These are phyloP conservation scores for Xyliphius kryptos DNA, from an alignment of 2,113 vertebrate genomes.

Conservation along the genomic window DNA sequence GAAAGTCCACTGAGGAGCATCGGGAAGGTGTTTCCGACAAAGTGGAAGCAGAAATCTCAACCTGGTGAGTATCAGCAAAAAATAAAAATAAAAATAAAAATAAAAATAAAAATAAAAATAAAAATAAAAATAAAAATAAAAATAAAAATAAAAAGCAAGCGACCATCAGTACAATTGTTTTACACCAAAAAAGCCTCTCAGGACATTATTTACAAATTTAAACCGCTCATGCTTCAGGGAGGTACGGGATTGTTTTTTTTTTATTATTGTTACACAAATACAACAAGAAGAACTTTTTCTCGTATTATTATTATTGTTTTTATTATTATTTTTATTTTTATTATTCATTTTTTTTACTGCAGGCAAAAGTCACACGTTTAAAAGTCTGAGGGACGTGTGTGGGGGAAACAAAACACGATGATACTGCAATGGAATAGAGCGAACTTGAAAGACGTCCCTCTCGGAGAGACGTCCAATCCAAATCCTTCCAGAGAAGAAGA, in stretches of 20 bases:
- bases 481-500: constrained; percentile 53
- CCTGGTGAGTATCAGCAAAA: too few relatives aligned
- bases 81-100: too few relatives aligned
- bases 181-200: constrained; percentile 98
- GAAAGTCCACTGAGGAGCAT: too few relatives aligned
- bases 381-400: too few relatives aligned
- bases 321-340: constrained; percentile 52
- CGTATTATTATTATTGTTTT: too few relatives aligned
- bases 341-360: constrained; percentile 66
- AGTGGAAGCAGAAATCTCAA: too few relatives aligned
- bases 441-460: constrained; percentile 37
- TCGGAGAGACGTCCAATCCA: too few relatives aligned
- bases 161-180: constrained; percentile 80
- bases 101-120: too few relatives aligned
- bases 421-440: constrained; percentile 26
- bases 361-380: constrained; percentile 86
- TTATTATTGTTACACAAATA: constrained; percentile 94
- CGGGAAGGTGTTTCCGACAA: too few relatives aligned
- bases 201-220: constrained; percentile 96
- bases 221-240: constrained; percentile 90
- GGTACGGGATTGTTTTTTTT: constrained; percentile 78
- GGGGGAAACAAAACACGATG: too few relatives aligned
- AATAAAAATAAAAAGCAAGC: too few relatives aligned
- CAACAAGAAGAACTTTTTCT: constrained; percentile 77
- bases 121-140: too few relatives aligned